These are phyloP conservation scores for Vulpes lagopus DNA, from an alignment of 2,113 vertebrate species.

Conservation along the genomic window DNA sequence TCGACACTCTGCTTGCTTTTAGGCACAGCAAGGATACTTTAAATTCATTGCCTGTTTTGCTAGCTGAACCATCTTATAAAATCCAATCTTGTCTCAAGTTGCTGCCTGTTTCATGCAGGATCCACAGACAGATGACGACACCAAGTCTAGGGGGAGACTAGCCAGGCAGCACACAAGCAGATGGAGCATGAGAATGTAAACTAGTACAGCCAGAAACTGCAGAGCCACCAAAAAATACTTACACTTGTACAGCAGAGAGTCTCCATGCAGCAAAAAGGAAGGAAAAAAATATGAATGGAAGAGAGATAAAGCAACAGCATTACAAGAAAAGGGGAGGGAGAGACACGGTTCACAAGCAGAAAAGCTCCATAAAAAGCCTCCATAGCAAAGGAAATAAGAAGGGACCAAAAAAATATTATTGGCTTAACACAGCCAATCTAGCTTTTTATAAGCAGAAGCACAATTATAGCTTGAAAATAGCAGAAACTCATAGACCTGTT, in stretches of 20 bases:
- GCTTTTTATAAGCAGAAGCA: conserved; percentile 39
- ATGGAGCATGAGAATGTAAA: conserved; percentile 80
- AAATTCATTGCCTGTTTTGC: conserved; percentile 57
- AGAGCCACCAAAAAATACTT: conserved; percentile 91
- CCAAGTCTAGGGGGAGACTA: conserved; percentile 78
- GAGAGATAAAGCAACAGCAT: conserved; percentile 88
- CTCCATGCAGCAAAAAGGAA: conserved; percentile 96
- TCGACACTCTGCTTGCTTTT: conserved; percentile 49
- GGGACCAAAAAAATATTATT: conserved; percentile 54
- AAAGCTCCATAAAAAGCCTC: conserved; percentile 80
- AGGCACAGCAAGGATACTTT: conserved; percentile 65
- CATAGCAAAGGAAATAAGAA: conserved; percentile 79
- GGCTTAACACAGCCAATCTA: background rate
- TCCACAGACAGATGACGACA: conserved; percentile 74
- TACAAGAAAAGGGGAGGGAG: conserved; percentile 80
- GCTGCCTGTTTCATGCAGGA: conserved; percentile 73
- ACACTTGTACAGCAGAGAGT: conserved; percentile 99
- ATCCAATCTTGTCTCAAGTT: conserved; percentile 63
- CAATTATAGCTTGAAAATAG: background rate
- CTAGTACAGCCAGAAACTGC: conserved; percentile 82
- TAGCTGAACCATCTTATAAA: conserved; percentile 74
- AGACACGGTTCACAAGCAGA: conserved; percentile 67
- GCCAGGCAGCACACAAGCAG: conserved; percentile 83
- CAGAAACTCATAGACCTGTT: background rate
- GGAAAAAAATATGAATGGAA: conserved; percentile 89